A percentile compares a stretch with the other conserved stretches of the same genome.
phyloP scores from a whole-genome alignment of 2,888 invertebrate genomes.

The Meiosimyza platycephala region DNA sequence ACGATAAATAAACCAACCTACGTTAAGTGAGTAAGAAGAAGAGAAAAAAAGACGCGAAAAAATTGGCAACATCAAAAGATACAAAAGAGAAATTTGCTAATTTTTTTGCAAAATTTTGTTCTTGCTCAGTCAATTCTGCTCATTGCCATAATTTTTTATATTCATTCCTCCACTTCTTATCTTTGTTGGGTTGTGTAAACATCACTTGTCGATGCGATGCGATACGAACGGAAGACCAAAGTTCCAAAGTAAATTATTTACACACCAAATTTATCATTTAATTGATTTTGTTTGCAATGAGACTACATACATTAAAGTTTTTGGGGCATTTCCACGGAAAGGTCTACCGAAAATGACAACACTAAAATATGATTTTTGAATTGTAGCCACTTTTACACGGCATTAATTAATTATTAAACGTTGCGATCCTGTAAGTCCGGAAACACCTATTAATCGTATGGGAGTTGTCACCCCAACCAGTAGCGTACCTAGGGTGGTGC shows the following conservation, averaged over 20 bases:
- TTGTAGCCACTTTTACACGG: too few species aligned
- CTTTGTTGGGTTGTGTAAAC: conserved; percentile 23
- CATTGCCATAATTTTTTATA: background rate
- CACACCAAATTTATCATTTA: conserved; percentile 18
- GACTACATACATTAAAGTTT: too few species aligned
- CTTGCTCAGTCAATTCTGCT: background rate
- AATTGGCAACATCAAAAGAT: background rate
- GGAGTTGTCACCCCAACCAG: too few species aligned
- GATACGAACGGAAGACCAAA: conserved; percentile 20
- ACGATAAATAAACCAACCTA: too few species aligned
- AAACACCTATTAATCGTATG: too few species aligned
- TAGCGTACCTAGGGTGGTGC: too few species aligned
- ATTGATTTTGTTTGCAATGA: conserved; percentile 25
- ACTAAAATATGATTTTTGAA: too few species aligned
- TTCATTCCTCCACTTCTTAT: conserved; percentile 11
- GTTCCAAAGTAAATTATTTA: conserved; percentile 27
- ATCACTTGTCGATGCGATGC: conserved; percentile 13
- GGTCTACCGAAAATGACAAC: too few species aligned
- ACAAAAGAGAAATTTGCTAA: conserved; percentile 14
- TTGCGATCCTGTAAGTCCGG: too few species aligned
- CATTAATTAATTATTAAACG: too few species aligned
- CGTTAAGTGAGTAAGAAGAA: background rate
- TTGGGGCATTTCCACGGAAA: too few species aligned
- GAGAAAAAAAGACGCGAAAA: background rate
- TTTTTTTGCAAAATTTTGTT: conserved; percentile 7